Evolutionary conservation across 2,113 vertebrate genomes (phyloP).

Genomic region (Mormyrus iriodes): DNA sequence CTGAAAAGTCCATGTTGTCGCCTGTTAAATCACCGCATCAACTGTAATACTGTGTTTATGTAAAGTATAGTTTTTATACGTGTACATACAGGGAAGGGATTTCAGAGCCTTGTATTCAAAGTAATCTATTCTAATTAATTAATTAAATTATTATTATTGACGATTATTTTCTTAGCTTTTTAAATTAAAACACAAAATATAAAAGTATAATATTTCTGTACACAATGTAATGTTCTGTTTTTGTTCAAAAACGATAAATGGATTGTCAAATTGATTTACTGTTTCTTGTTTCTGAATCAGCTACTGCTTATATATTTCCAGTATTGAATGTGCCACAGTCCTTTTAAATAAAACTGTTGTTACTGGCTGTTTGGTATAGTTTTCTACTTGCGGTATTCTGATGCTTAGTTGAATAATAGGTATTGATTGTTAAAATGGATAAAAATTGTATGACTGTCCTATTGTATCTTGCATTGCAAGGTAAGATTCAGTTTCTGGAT

Average conservation of each 20-base stretch:
- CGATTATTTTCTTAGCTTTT: not conserved
- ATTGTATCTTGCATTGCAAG: not conserved
- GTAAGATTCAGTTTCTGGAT: not conserved
- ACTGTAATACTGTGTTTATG: not conserved
- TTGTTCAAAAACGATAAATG: not conserved
- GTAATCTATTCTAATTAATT: not conserved
- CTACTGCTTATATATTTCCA: not conserved
- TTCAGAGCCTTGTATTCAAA: not conserved
- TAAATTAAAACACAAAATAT: not conserved
- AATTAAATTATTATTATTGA: not conserved
- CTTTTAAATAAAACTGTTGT: not conserved
- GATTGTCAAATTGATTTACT: not conserved
- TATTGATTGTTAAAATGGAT: not conserved
- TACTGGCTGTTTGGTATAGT: not conserved
- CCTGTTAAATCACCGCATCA: not conserved
- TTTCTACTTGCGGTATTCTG: not conserved
- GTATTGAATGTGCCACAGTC: not conserved
- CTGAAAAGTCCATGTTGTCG: not conserved
- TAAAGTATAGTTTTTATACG: not conserved
- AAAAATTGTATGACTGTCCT: not conserved
- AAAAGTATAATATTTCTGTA: not conserved
- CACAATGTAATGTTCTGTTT: not conserved
- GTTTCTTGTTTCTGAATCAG: not conserved
- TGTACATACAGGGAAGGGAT: not conserved
- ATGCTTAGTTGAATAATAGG: not conserved